Evolutionary conservation across 2,113 vertebrate genomes (phyloP).

Genomic region (Delphinapterus leucas): DNA sequence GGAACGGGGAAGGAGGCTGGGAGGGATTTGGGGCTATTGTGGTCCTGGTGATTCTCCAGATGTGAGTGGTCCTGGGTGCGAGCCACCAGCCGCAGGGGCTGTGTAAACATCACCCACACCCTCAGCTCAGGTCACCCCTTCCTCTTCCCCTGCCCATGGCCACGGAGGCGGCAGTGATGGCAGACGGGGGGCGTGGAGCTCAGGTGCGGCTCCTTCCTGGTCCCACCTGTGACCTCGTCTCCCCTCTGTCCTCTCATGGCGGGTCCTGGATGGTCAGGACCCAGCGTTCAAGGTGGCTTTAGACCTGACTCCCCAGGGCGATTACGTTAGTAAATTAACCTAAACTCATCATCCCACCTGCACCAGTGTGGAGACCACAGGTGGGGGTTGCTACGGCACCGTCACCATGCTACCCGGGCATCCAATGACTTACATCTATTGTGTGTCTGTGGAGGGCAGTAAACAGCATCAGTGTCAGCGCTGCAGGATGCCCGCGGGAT

Average conservation of each 20-base stretch:
- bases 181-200: neutral
- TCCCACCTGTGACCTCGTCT: neutral
- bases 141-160: neutral
- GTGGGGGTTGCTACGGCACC: neutral
- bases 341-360: neutral
- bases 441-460: neutral
- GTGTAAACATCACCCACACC: rapidly evolving
- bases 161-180: neutral
- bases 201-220: neutral
- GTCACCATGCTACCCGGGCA: neutral
- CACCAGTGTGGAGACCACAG: neutral
- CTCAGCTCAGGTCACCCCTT: neutral
- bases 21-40: rapidly evolving
- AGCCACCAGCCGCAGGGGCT: no score
- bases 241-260: neutral
- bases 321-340: neutral
- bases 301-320: neutral
- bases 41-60: neutral
- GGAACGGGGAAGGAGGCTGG: neutral
- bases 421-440: neutral
- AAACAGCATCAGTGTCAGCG: neutral
- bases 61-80: rapidly evolving
- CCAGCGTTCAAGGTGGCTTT: neutral
- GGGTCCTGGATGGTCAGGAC: neutral
- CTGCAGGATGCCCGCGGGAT: rapidly evolving